A percentile compares a stretch with the other conserved stretches of the same genome.
These are phyloP conservation scores for Pachymerium ferrugineum DNA, from an alignment of 2,888 invertebrate genomes.

Conservation along the genomic window DNA sequence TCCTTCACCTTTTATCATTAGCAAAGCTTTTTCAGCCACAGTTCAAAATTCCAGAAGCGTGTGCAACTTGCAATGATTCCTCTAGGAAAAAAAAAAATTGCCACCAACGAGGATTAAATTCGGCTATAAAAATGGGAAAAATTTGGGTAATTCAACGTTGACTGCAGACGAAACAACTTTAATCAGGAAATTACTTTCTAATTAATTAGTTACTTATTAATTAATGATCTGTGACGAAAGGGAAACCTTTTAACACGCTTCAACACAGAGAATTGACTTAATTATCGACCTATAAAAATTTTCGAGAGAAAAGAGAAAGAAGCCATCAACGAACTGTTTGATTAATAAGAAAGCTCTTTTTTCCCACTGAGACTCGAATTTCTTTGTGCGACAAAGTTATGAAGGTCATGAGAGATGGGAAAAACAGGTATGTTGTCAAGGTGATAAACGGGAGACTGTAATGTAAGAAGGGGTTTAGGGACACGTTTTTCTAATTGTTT, in stretches of 20 bases:
- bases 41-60: no score
- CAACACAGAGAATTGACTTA: not conserved
- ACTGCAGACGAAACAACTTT: no score
- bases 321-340: conserved; percentile 15
- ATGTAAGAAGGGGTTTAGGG: no score
- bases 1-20: no score
- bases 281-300: conserved; percentile 20
- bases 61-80: no score
- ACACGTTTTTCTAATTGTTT: no score
- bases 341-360: not conserved
- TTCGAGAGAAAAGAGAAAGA: not conserved
- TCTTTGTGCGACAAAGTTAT: not conserved
- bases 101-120: no score
- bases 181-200: conserved; percentile 16
- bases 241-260: conserved; percentile 2
- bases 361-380: not conserved
- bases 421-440: conserved; percentile 10
- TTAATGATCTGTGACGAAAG: not conserved
- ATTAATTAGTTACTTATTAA: conserved; percentile 24
- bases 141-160: no score
- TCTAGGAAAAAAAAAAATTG: no score
- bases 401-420: not conserved
- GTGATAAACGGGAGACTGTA: not conserved
- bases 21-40: no score
- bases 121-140: no score